These are phyloP conservation scores for Enteromius treurensis DNA, from an alignment of 2,797 vertebrate species.

Conservation along the genomic window DNA sequence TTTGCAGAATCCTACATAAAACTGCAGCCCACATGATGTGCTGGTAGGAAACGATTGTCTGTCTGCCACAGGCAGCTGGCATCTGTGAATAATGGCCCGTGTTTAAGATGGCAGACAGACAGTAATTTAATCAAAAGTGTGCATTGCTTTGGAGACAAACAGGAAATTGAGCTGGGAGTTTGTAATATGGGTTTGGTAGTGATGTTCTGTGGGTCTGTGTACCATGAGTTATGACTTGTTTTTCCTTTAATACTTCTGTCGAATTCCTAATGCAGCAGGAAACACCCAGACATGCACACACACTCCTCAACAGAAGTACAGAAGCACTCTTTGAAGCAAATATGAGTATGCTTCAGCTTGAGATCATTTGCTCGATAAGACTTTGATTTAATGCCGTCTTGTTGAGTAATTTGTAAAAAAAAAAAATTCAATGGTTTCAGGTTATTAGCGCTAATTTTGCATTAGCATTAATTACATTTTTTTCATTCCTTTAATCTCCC, in stretches of 20 bases:
- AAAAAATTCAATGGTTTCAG: slow-evolving; percentile 34
- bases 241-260: slow-evolving; percentile 7
- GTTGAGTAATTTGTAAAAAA: slow-evolving; percentile 44
- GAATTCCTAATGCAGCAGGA: slow-evolving; percentile 27
- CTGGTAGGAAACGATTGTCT: neutral
- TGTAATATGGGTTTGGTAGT: slow-evolving; percentile 32
- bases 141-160: slow-evolving; percentile 33
- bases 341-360: slow-evolving; percentile 6
- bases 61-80: slow-evolving; percentile 19
- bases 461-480: slow-evolving; percentile 11
- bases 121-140: slow-evolving; percentile 21
- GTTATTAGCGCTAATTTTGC: slow-evolving; percentile 52
- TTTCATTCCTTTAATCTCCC: slow-evolving; percentile 14
- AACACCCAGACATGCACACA: neutral
- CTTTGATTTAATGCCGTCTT: slow-evolving; percentile 44
- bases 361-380: slow-evolving; percentile 34
- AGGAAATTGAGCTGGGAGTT: slow-evolving; percentile 40
- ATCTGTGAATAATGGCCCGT: slow-evolving; percentile 42
- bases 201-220: slow-evolving; percentile 15
- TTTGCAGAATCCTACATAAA: neutral
- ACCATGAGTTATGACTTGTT: slow-evolving; percentile 32
- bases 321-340: slow-evolving; percentile 28
- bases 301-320: neutral
- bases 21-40: neutral
- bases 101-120: slow-evolving; percentile 41